Percentiles rank a stretch among this genome's conserved stretches.
phyloP scores from a whole-genome alignment of 1,140 invertebrate genomes.

The Drosophila hydei region DNA sequence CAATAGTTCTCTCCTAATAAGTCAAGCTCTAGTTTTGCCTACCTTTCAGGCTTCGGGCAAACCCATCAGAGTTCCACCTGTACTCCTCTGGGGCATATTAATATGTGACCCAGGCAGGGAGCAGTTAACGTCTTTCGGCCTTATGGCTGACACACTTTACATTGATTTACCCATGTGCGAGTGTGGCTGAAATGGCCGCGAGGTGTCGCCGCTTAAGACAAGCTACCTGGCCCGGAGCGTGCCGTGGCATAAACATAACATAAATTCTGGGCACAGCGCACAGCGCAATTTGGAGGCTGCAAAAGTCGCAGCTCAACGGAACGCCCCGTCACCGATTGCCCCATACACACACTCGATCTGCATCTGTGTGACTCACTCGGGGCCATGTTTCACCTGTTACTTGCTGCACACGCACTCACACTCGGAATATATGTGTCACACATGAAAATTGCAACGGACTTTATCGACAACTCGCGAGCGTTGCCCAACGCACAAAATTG shows the following conservation, averaged over 20 bases:
- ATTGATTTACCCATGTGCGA: conserved; percentile 49
- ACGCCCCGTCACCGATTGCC: conserved; percentile 40
- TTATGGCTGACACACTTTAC: conserved; percentile 66
- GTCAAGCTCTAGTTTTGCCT: neutral
- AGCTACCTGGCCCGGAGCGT: conserved; percentile 46
- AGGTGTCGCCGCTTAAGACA: conserved; percentile 23
- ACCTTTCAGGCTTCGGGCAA: neutral
- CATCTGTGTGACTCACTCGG: conserved; percentile 34
- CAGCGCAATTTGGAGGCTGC: conserved; percentile 50
- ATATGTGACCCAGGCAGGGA: conserved; percentile 7
- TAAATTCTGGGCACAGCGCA: conserved; percentile 34
- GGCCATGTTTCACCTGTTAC: conserved; percentile 61
- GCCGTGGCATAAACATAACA: conserved; percentile 49
- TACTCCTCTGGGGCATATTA: neutral
- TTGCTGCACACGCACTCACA: conserved; percentile 3
- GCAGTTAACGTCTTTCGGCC: conserved; percentile 22
- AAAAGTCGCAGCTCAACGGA: conserved; percentile 46
- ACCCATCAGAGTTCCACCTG: conserved; percentile 3
- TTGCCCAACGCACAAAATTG: conserved; percentile 72
- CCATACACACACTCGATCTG: neutral
- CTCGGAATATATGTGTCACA: conserved; percentile 53
- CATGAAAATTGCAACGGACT: conserved; percentile 36
- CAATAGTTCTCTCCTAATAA: conserved; percentile 7
- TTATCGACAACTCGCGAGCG: conserved; percentile 26
- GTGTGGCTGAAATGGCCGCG: conserved; percentile 45